Conservation (phyloP, 2,797 vertebrate genomes). For the Picus viridis region DNA sequence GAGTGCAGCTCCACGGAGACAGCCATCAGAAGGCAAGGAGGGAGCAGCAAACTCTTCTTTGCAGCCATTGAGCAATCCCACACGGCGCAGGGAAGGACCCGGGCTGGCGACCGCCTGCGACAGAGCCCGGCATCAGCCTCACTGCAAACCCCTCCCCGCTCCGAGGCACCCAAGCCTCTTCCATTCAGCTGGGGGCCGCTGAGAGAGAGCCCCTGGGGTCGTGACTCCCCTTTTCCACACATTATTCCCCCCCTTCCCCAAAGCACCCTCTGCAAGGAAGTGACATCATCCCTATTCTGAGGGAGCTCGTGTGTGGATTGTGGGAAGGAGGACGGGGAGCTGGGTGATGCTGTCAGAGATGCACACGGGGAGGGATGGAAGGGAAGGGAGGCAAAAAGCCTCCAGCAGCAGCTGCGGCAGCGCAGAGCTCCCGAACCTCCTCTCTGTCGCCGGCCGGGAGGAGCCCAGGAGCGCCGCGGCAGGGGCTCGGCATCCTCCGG, state of each 20-base stretch:
- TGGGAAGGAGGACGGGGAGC: constrained; percentile 60
- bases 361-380: neutral
- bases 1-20: constrained; percentile 30
- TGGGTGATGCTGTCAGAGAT: constrained; percentile 27
- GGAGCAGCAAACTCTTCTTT: constrained; percentile 52
- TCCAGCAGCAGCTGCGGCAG: neutral
- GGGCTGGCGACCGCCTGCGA: neutral
- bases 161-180: neutral
- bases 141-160: neutral
- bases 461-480: neutral
- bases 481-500: accelerated
- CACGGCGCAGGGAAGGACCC: neutral
- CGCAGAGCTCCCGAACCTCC: neutral
- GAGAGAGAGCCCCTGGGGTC: constrained; percentile 47
- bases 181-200: neutral
- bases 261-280: constrained; percentile 70
- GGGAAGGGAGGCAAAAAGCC: neutral
- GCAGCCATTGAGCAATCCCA: constrained; percentile 36
- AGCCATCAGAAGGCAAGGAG: constrained; percentile 26
- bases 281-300: constrained; percentile 77
- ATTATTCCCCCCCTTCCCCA: neutral
- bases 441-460: neutral
- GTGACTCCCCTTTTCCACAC: constrained; percentile 53
- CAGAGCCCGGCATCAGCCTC: neutral
- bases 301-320: constrained; percentile 62